These are phyloP conservation scores for Enteromius radiatus DNA, from an alignment of 2,797 vertebrate genomes.

Conservation along the genomic window DNA sequence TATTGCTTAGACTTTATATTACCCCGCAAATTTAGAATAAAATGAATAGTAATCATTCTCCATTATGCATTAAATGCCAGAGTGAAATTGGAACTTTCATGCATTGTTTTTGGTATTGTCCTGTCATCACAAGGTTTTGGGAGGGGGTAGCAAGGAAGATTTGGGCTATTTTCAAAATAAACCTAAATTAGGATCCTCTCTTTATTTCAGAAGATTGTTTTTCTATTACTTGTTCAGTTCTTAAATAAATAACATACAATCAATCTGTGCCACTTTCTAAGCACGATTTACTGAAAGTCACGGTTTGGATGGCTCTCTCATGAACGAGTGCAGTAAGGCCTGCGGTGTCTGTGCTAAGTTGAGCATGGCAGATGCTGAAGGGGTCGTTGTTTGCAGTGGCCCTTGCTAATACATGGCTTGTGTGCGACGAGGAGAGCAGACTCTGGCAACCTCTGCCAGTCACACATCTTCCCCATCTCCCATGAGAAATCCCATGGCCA, in stretches of 20 bases:
- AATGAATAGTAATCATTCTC: background rate
- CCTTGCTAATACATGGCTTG: constrained; percentile 48
- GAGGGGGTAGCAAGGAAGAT: background rate
- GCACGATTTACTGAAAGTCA: background rate
- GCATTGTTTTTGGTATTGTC: background rate
- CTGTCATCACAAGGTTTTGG: background rate
- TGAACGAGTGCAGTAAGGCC: background rate
- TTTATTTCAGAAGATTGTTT: no score
- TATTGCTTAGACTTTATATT: background rate
- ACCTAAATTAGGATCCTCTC: background rate
- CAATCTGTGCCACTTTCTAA: background rate
- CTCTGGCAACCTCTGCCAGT: constrained; percentile 44
- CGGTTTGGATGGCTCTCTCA: background rate
- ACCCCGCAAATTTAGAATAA: background rate
- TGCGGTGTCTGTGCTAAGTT: constrained; percentile 38
- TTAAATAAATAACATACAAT: background rate
- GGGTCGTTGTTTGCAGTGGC: constrained; percentile 37
- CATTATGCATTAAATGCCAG: no score
- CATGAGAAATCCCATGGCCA: constrained; percentile 47
- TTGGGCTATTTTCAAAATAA: background rate
- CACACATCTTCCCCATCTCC: constrained; percentile 49
- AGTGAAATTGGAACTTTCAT: background rate
- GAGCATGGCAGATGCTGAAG: constrained; percentile 33
- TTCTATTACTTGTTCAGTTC: background rate
- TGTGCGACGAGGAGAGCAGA: constrained; percentile 21